These are phyloP conservation scores for Ariopsis seemanni DNA, from an alignment of 2,113 vertebrate species.

Conservation along the genomic window DNA sequence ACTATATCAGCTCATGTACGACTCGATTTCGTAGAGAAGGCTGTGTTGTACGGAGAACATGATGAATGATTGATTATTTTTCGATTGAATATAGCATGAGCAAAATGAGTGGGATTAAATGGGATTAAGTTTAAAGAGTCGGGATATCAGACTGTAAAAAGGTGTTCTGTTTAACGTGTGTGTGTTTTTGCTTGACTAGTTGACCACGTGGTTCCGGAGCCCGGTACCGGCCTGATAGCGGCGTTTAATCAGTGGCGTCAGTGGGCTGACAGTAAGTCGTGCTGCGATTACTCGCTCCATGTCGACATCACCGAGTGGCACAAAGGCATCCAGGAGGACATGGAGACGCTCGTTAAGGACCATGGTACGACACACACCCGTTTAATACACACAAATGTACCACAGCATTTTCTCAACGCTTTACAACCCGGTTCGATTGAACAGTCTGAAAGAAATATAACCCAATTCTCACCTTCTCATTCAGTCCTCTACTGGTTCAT, in stretches of 20 bases:
- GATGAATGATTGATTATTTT: too few species aligned
- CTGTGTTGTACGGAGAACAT: too few species aligned
- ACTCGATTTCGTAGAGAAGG: too few species aligned
- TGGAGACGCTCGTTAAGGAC: constrained; percentile 95
- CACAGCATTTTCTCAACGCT: background rate
- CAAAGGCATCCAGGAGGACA: constrained; percentile 92
- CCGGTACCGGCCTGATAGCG: constrained; percentile 83
- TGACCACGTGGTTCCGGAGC: constrained; percentile 92
- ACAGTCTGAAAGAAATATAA: background rate
- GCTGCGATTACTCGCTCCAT: constrained; percentile 97
- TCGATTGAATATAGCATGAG: too few species aligned
- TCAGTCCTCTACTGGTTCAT: background rate
- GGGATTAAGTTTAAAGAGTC: too few species aligned
- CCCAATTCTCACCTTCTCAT: background rate
- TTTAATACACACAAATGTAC: background rate
- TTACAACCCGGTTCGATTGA: background rate
- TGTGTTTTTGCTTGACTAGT: constrained; percentile 68
- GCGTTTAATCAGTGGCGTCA: constrained; percentile 96
- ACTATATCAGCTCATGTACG: too few species aligned
- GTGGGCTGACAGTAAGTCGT: constrained; percentile 94
- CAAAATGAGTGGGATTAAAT: too few species aligned
- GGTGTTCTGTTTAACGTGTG: background rate
- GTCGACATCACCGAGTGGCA: constrained; percentile 98
- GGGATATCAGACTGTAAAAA: too few species aligned
- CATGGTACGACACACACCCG: constrained; percentile 75